Evolutionary conservation across 2,113 vertebrate species (phyloP), one percentile per base, ranked within the genome.

Genomic region (Archocentrus centrarchus): DNA sequence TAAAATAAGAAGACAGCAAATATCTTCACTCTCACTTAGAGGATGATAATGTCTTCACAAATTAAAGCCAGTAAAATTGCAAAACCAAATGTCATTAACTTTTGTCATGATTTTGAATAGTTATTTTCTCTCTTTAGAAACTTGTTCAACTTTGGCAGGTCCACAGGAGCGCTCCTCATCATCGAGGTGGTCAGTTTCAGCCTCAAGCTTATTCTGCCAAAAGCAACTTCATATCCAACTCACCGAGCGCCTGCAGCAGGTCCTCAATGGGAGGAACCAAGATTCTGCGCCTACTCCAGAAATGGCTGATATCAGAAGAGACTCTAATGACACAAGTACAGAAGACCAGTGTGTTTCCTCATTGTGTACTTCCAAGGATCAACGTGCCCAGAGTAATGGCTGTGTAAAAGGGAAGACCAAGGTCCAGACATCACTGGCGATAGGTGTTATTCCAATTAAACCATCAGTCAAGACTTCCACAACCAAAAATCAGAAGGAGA

Each of bases 151-250:
- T 77, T 55, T 59, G 58, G 0, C 35, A n/a, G 6, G 58, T 53
- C 75, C 80, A 60, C 88, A 88, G 70, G 32, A 86, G 10, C 1
- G 0, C 6, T 2, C 2, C 15, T 87, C 81, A 6, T 53, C 83
- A 18, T 82, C 88, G 5, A 85, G 20, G 59, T 6, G 14, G 4
- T 88, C 87, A 35, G 77, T 58, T 81, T 80, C 84, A 17, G 53
- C n/a, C n/a, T 62, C 82, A 18, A 86, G 53, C 24, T 20, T 66
- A 44, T 10, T 86, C 75, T 84, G 62, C 82, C 87, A 90, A 57
- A 93, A 93, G 82, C 81, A 92, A 58, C 77, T 95, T 27, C 91
- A 95, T 20, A 24, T 20, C 1, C 83, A 94, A 22, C 77, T 95
- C 50, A 95, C 86, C 0, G 61, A 93, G 83, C 86, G 82, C 15